Evolutionary conservation across 1,140 invertebrate species (phyloP).

Genomic region (Lepidotrigona ventralis): DNA sequence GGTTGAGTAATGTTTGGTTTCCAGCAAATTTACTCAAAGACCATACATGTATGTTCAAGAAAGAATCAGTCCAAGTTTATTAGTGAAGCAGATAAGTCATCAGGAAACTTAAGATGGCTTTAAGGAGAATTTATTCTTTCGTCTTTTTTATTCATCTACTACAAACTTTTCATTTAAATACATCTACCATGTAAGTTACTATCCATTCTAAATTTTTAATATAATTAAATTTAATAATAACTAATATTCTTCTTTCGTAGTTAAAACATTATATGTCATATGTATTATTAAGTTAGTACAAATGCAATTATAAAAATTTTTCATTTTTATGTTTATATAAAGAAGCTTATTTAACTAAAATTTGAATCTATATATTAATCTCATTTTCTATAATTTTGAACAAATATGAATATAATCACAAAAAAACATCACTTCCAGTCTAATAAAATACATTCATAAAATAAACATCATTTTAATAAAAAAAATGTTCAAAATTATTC

Average conservation of each 20-base stretch:
- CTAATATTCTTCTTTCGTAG: not conserved
- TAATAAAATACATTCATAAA: not conserved
- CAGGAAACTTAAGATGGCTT: conserved; percentile 68
- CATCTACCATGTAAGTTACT: conserved; percentile 50
- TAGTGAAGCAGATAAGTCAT: conserved; percentile 69
- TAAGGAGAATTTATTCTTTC: conserved; percentile 49
- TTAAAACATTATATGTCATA: not conserved
- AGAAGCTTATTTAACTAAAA: not conserved
- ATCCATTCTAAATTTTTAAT: conserved; percentile 8
- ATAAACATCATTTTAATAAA: no score
- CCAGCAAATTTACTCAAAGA: conserved; percentile 66
- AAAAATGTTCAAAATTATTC: not conserved
- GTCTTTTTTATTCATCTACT: conserved; percentile 26
- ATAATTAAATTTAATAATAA: conserved; percentile 16
- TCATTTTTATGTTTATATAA: not conserved
- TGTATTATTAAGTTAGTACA: no score
- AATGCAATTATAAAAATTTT: no score
- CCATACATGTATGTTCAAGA: conserved; percentile 47
- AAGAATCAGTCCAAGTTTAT: conserved; percentile 69
- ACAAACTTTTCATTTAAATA: conserved; percentile 7
- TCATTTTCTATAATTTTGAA: not conserved
- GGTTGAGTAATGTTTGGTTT: conserved; percentile 67
- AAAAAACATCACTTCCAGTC: not conserved
- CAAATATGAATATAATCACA: not conserved
- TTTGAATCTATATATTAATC: not conserved